Conservation (phyloP, 2,797 vertebrate genomes). For the Adrianichthys oophorus region DNA sequence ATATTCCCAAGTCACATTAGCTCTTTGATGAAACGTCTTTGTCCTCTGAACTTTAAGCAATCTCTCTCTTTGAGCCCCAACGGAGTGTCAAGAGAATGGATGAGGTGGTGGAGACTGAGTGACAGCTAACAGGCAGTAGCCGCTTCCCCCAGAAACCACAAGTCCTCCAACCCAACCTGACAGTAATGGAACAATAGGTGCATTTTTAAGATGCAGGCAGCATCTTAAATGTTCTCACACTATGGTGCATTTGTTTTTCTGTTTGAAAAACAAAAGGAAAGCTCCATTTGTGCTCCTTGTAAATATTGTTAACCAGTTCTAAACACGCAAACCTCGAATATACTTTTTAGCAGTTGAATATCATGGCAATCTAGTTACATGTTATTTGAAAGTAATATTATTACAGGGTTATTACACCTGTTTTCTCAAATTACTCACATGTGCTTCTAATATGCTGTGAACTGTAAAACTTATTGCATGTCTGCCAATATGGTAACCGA, state of each 20-base stretch:
- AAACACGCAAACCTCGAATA: too few species aligned
- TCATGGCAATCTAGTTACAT: too few species aligned
- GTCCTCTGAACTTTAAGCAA: constrained; percentile 65
- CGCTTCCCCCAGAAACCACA: constrained; percentile 18
- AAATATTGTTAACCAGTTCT: too few species aligned
- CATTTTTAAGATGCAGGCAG: constrained; percentile 24
- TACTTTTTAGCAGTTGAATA: too few species aligned
- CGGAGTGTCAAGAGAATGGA: constrained; percentile 63
- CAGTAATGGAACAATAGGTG: constrained; percentile 52
- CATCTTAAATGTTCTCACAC: constrained; percentile 17
- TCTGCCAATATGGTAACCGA: constrained; percentile 26
- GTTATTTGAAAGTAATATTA: too few species aligned
- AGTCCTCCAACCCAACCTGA: constrained; percentile 26
- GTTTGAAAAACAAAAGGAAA: background rate
- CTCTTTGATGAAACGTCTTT: constrained; percentile 40
- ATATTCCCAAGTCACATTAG: constrained; percentile 44
- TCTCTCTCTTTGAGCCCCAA: constrained; percentile 44
- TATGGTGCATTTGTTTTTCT: background rate
- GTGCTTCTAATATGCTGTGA: too few species aligned
- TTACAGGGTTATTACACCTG: too few species aligned
- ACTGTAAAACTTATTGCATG: too few species aligned
- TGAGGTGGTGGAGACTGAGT: constrained; percentile 62
- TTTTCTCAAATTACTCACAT: too few species aligned
- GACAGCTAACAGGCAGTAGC: constrained; percentile 56
- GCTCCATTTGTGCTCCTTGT: background rate